Conservation (phyloP, 2,888 invertebrate genomes). For the Plebejus anna region DNA sequence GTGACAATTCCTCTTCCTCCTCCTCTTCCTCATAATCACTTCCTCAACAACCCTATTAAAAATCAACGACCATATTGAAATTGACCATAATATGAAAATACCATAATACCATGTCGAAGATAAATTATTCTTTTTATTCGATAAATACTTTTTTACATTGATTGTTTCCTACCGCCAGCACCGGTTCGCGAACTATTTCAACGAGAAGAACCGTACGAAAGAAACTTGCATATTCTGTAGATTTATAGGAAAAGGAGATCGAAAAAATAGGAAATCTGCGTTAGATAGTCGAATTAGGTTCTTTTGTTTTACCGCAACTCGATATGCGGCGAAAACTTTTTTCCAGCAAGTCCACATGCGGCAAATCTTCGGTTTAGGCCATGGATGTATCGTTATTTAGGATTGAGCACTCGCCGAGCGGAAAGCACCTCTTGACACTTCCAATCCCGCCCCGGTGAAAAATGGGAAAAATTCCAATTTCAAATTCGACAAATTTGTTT, state of each 20-base stretch:
- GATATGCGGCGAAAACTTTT: background rate
- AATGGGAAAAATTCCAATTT: slow-evolving; percentile 20
- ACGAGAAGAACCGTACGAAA: background rate
- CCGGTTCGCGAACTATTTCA: background rate
- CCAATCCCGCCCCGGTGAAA: slow-evolving; percentile 15
- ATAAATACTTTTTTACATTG: background rate
- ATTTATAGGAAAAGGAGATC: background rate
- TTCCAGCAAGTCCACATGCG: background rate
- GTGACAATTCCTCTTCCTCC: too few relatives aligned
- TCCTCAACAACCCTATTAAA: background rate
- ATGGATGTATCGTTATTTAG: slow-evolving; percentile 20
- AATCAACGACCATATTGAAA: background rate
- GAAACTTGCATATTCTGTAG: background rate
- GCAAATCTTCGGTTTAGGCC: background rate
- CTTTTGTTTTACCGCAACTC: background rate
- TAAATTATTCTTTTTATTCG: background rate
- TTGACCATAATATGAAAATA: background rate
- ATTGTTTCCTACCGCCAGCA: background rate
- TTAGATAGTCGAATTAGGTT: background rate
- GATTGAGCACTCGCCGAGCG: slow-evolving; percentile 17
- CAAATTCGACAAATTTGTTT: slow-evolving; percentile 19
- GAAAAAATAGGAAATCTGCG: background rate
- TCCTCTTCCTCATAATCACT: too few relatives aligned
- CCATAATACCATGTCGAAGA: background rate
- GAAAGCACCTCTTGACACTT: slow-evolving; percentile 22